Evolutionary conservation across 53 echinoderm and acorn worm genomes (phyloP), one percentile per base, ranked within the genome.

Genomic region (Zoroaster sp.): DNA sequence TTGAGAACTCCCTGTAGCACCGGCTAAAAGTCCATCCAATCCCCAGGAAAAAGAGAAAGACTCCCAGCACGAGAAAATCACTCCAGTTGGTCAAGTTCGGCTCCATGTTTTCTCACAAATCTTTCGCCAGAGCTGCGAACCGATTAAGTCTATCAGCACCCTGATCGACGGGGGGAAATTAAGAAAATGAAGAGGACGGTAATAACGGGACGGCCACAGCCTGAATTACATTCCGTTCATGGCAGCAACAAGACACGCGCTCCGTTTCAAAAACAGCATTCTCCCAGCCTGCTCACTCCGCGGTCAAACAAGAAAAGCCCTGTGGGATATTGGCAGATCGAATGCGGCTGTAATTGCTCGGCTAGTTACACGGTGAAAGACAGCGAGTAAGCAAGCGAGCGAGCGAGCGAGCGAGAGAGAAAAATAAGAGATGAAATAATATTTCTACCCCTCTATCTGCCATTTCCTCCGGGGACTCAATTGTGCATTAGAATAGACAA

Each of bases 1-100:
- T 87, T 9, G 89, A 83, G 63, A 73, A 94, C 63, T 91, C 94
- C 53, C 91, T 66, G 82, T 94, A 96, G 51, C 92, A 90, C 51
- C 86, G 87, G 70, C 93, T 78, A 69, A 96, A 96, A 25, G 94
- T 94, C 93, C 96, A 96, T 5, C 94, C 93, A 40, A 96, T 69
- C 37, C 91, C 94, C 46, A 94, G 18, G 74, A 94, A 79, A 69
- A 96, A 96, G 51, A 96, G 90, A 65, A 96, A 96, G 35, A 91
- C 88, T 41, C 96, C 96, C 4, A 96, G 83, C 37, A 94, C 72
- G 42, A 93, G 88, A 87, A 96, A 92, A 74, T 96, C 96, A 35
- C 94, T 90, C 96, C 96, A 96, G 41, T 80, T 90, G 11, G 85
- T 85, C 72, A 85, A 36, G 47, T 71, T 47, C 0, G 85, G 15